Evolutionary conservation across 2,888 invertebrate species (phyloP), one percentile per base, ranked within the genome.

Genomic region (Clanis bilineata): DNA sequence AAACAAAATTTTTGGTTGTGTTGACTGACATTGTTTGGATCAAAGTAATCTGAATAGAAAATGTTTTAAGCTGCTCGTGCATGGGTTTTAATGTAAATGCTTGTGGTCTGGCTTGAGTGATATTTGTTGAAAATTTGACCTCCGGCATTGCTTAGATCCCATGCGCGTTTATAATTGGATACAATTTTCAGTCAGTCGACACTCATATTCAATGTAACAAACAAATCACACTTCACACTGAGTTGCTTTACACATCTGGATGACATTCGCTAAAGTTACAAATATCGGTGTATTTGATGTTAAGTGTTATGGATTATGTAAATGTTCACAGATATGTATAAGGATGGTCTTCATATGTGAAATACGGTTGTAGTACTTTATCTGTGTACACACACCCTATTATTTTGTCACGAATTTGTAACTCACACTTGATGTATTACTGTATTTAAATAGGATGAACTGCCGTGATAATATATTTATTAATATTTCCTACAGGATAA

Each of bases 211-310:
- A 73, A 81, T 86, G 80, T 86, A 80, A 80, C 75, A 79, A 80
- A 83, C 79, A 82, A 77, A 70, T 78, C 76, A 88, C 85, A 89
- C 84, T 81, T 73, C 65, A 84, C 85, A 86, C 82, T 74, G 64
- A 79, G 78, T 74, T 81, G 84, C 80, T 86, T 83, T 69, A 85
- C 82, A 85, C 81, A 72, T 74, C 69, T 74, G 64, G 63, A 73
- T 66, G 70, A 70, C 43, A 61, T 66, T 67, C 67, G 69, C 71
- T 71, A 71, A 70, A 44, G 65, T 80, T 80, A 86, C 82, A 72
- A 64, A 68, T 77, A 73, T 80, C 73, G 75, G 76, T 88, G 85
- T 89, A 76, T 76, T 80, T 63, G 69, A 72, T 83, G 82, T 81
- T 78, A 69, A 71, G 65, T 68, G 64, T 58, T 63, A 68, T 66